Base-by-base conservation (phyloP, 1,140 invertebrate genomes). In the Tenebrio molitor region DNA sequence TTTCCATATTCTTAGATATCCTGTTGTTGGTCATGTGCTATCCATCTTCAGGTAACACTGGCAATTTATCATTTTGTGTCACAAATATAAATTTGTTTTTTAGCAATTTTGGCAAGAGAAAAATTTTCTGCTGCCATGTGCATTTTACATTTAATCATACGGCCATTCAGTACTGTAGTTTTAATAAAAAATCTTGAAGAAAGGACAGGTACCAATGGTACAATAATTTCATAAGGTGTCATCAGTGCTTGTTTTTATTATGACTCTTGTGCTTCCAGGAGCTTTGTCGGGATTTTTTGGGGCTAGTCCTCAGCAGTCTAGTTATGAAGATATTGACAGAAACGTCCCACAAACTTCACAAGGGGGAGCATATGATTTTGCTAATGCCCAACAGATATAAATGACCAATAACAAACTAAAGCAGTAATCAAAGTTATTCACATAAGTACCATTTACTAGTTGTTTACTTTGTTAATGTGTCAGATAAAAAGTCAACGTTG, bases 271-370 rank as follows among this genome's bases (percentile, higher is more conserved):
- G 25, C 19, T 63, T 34, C 36, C 10, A 69, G 65, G 41, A 16
- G 16, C 16, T 2, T 34, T 42, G 41, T 23, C 50, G 14, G 69
- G 44, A 23, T 58, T 74, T 41, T 70, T 63, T 65, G 58, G 15
- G 62, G 19, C 33, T 17, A 19, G n/a, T 19, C 46, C 10, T 0
- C 62, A 74, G 42, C 41, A 64, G 36, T 15, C 39, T 10, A 68
- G 46, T 68, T 71, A 74, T 15, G 67, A 71, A 63, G 69, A 63
- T 63, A 62, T 71, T 1, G 70, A 72, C 64, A 41, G 64, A 44
- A 70, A 19, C 12, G 21, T 41, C 4, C 68, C 68, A 10, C 68
- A 29, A 2, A n/a, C 68, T 15, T 46, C 50, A 12, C 68, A 53
- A 33, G 15, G 41, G 10, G 19, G 41, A 8, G n/a, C 7, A 14